Evolutionary conservation across 2,113 vertebrate species (phyloP), one percentile per base, ranked within the genome.

Genomic region (Mustela lutreola): DNA sequence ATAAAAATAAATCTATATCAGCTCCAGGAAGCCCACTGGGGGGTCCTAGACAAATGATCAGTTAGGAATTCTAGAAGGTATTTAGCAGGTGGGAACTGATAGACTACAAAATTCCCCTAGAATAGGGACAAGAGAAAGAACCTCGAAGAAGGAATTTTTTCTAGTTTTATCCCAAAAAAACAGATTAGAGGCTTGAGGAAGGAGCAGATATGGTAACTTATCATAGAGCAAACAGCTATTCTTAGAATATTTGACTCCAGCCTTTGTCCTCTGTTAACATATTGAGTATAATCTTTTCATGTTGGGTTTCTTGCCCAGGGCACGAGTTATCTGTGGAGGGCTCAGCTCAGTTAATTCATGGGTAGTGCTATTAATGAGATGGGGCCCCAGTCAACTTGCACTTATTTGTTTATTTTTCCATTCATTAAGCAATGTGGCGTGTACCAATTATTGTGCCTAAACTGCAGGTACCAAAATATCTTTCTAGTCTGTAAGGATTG

Each of bases 1-100:
- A 96, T 62, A 97, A 96, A 97, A 95, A 94, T 92, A 62, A 97
- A 97, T 95, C 94, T 67, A 18, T 91, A 94, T 91, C 63, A 24
- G 21, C 89, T 93, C 26, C 73, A 93, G 60, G 58, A 97, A 94
- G 33, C n/a, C 84, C 39, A 4, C 26, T 15, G 15, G 58, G 80
- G 79, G 50, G 14, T 95, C 56, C 88, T 88, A 91, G 90, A 92
- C 7, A 62, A 94, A 60, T 97, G 87, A 92, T 91, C 65, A 91
- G 63, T 96, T 92, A 95, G 84, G 88, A 97, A 93, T 89, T 89
- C 92, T 93, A 81, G 78, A 91, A 91, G 88, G 62, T 94, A 88
- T 75, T 96, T 95, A 97, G 70, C 76, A 92, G 70, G 16, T 89
- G 78, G 60, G 14, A 95, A 82, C 4, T 28, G 93, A 78, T 75